phyloP scores from a whole-genome alignment of 2,113 vertebrate genomes.

The Osmerus eperlanus region DNA sequence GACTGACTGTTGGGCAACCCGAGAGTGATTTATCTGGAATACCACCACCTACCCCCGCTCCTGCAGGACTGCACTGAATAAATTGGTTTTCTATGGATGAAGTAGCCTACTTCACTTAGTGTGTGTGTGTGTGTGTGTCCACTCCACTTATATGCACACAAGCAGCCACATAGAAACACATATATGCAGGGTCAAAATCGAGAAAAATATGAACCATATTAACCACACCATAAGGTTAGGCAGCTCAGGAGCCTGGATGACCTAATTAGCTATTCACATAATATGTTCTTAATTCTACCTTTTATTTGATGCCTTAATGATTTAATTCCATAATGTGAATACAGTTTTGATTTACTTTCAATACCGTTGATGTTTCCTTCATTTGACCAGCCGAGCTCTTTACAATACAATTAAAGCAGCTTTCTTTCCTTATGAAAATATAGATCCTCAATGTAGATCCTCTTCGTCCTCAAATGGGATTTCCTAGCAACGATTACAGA shows the following conservation, averaged over 20 bases:
- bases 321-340: too few species aligned
- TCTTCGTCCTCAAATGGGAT: conserved; percentile 62
- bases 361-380: too few species aligned
- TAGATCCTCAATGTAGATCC: conserved; percentile 56
- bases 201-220: neutral
- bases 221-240: too few species aligned
- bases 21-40: conserved; percentile 73
- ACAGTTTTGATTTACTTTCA: too few species aligned
- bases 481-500: conserved; percentile 68
- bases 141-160: conserved; percentile 21
- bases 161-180: neutral
- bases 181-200: neutral
- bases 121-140: conserved; percentile 1
- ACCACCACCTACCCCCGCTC: conserved; percentile 40
- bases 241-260: too few species aligned
- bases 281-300: too few species aligned
- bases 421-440: conserved; percentile 19
- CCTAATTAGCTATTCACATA: too few species aligned
- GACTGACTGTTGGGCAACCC: conserved; percentile 70
- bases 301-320: too few species aligned
- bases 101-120: conserved; percentile 26
- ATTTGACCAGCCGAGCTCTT: too few species aligned
- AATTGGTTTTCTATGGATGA: conserved; percentile 45
- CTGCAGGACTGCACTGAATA: conserved; percentile 36
- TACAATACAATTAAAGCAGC: too few species aligned